These are phyloP conservation scores for Apocheima hispidaria DNA, from an alignment of 2,888 invertebrate species.

Conservation along the genomic window DNA sequence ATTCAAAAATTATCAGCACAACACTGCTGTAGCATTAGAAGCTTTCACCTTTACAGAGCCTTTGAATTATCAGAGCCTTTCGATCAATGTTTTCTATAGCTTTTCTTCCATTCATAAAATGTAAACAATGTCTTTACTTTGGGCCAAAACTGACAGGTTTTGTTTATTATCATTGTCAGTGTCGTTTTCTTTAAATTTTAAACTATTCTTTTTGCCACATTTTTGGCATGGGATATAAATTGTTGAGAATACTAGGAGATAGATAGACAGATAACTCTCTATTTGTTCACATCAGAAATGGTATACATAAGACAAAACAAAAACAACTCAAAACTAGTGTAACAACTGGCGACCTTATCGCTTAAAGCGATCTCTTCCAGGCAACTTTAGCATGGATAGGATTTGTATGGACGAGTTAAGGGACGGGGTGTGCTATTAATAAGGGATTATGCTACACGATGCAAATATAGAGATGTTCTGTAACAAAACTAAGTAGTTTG, in stretches of 20 bases:
- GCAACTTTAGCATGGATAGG: too few species aligned
- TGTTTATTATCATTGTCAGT: slow-evolving; percentile 12
- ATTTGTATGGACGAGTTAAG: too few species aligned
- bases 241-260: too few species aligned
- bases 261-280: too few species aligned
- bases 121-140: slow-evolving; percentile 19
- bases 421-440: too few species aligned
- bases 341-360: too few species aligned
- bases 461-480: not conserved
- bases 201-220: not conserved
- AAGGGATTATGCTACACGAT: too few species aligned
- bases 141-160: slow-evolving; percentile 2
- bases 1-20: slow-evolving; percentile 37
- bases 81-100: slow-evolving; percentile 30
- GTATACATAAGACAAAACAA: too few species aligned
- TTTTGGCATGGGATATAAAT: too few species aligned
- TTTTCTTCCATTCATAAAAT: slow-evolving; percentile 28
- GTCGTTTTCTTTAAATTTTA: not conserved
- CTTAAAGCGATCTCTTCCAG: too few species aligned
- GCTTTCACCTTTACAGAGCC: slow-evolving; percentile 41
- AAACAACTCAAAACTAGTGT: too few species aligned
- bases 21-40: slow-evolving; percentile 33
- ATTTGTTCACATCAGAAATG: too few species aligned
- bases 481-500: not conserved
- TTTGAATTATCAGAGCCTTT: slow-evolving; percentile 37